Conservation (phyloP, 2,797 vertebrate genomes). For the Emydoidea blandingii region DNA sequence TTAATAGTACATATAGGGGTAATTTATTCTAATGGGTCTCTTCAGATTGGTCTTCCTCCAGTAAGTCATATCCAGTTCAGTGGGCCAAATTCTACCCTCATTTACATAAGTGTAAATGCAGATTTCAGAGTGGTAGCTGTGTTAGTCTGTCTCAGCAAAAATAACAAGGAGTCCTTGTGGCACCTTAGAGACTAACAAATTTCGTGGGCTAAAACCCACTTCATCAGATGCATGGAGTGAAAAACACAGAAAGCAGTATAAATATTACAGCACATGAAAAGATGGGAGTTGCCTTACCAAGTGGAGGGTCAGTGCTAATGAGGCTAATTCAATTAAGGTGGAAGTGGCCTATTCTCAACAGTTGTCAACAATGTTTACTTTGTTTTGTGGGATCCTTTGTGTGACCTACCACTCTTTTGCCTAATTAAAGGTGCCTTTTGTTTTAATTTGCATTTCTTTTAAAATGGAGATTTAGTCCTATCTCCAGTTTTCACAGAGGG, state of each 20-base stretch:
- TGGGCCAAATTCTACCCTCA: neutral
- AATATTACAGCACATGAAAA: no score
- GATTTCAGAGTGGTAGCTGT: no score
- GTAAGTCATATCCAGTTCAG: neutral
- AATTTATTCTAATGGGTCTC: neutral
- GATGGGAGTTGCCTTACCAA: no score
- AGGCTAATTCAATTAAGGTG: no score
- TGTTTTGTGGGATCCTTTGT: neutral
- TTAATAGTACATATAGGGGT: neutral
- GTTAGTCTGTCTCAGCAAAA: no score
- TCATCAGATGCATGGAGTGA: no score
- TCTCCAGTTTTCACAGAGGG: neutral
- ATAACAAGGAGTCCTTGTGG: no score
- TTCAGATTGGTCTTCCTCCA: neutral
- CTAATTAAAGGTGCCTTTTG: neutral
- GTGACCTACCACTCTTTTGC: neutral
- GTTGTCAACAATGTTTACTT: neutral
- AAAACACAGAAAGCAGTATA: no score
- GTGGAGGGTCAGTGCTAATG: no score
- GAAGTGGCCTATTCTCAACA: no score
- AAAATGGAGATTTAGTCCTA: neutral
- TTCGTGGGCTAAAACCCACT: no score
- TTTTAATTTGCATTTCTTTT: neutral
- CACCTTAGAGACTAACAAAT: no score
- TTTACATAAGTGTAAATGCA: neutral